These are phyloP conservation scores for Platycheirus albimanus DNA, from an alignment of 2,888 invertebrate genomes.

Conservation along the genomic window DNA sequence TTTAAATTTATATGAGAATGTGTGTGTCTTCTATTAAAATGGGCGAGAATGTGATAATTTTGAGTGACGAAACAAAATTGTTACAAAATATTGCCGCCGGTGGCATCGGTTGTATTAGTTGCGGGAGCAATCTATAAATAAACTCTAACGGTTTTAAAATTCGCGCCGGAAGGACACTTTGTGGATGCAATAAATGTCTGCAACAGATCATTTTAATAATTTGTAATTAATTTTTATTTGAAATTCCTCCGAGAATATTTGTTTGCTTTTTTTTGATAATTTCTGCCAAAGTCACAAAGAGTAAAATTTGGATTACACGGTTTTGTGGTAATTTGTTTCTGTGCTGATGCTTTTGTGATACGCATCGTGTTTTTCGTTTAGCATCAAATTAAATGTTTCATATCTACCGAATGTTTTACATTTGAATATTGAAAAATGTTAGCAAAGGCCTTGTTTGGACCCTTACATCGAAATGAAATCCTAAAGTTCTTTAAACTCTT, in stretches of 20 bases:
- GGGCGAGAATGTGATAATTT: not conserved
- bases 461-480: no score
- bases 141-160: not conserved
- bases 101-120: not conserved
- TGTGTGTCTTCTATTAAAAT: not conserved
- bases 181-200: not conserved
- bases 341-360: no score
- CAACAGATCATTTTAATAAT: conserved; percentile 7
- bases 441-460: no score
- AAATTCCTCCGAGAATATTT: not conserved
- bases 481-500: no score
- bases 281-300: not conserved
- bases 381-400: not conserved
- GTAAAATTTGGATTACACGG: not conserved
- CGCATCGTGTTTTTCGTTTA: no score
- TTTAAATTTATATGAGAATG: not conserved
- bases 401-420: not conserved
- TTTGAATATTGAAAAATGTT: no score
- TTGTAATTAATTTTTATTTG: not conserved
- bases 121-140: not conserved
- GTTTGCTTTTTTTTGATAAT: not conserved
- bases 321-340: no score
- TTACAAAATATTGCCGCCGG: not conserved
- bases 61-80: not conserved
- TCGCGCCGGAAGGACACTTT: not conserved